Evolutionary conservation across 2,888 invertebrate species (phyloP).

Genomic region (Phlogophora meticulosa): DNA sequence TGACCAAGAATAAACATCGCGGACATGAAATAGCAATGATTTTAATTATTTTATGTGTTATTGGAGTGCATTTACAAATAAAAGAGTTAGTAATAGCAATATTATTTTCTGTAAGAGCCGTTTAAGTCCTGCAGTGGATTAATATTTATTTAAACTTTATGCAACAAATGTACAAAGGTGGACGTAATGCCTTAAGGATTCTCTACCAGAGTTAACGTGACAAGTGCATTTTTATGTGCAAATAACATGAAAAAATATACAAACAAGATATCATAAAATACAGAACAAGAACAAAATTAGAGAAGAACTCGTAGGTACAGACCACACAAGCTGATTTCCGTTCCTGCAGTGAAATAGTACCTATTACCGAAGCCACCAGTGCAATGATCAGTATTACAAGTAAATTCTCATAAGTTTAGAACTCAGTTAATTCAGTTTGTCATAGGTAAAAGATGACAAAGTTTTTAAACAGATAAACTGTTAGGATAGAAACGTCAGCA

Average conservation of each 20-base stretch:
- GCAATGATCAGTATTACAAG: background rate
- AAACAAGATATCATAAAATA: too few species aligned
- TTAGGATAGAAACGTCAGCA: background rate
- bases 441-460: background rate
- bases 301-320: too few species aligned
- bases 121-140: background rate
- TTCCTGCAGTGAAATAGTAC: too few species aligned
- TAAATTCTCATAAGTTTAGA: background rate
- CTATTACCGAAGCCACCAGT: too few species aligned
- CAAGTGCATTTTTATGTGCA: too few species aligned
- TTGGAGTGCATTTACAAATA: background rate
- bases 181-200: too few species aligned
- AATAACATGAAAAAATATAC: too few species aligned
- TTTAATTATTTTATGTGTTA: conserved; percentile 12
- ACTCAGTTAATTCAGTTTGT: background rate
- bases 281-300: too few species aligned
- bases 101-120: background rate
- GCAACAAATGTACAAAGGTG: background rate
- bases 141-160: background rate
- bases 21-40: conserved; percentile 24
- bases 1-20: background rate
- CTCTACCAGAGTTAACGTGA: too few species aligned
- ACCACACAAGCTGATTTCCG: too few species aligned
- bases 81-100: background rate
- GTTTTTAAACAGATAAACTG: background rate